Percentiles rank a stretch among this genome's conserved stretches.
Conservation (phyloP, 2,888 invertebrate genomes). For the Pandemis heparana region DNA sequence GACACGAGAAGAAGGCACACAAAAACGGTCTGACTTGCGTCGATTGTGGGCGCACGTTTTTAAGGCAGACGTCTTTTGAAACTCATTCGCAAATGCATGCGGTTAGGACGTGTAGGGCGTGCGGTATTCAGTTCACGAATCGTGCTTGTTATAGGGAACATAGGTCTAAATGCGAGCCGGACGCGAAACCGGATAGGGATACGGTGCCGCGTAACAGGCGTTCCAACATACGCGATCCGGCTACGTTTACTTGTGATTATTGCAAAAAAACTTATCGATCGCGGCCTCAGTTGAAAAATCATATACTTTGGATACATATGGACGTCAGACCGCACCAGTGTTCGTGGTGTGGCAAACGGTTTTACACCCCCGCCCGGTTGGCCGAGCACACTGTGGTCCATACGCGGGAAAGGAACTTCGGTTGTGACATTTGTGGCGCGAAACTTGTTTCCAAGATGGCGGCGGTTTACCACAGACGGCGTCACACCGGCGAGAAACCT, state of each 20-base stretch:
- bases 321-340: constrained; percentile 80
- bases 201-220: constrained; percentile 62
- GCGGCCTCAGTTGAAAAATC: constrained; percentile 75
- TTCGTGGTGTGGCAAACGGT: constrained; percentile 80
- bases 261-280: constrained; percentile 72
- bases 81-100: constrained; percentile 74
- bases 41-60: constrained; percentile 72
- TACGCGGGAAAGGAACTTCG: constrained; percentile 80
- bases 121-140: constrained; percentile 72
- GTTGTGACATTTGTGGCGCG: constrained; percentile 82
- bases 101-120: constrained; percentile 70
- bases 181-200: constrained; percentile 67
- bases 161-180: constrained; percentile 71
- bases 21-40: constrained; percentile 63
- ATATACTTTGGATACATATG: constrained; percentile 82
- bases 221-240: constrained; percentile 74
- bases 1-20: constrained; percentile 64
- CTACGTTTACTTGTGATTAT: constrained; percentile 72
- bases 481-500: constrained; percentile 80
- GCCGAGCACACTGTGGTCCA: constrained; percentile 84
- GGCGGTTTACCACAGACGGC: constrained; percentile 74
- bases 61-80: constrained; percentile 65
- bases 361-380: constrained; percentile 79
- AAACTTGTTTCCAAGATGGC: constrained; percentile 79
- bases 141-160: constrained; percentile 75